Conservation (phyloP, 2,797 vertebrate species). For the Threskiornis aethiopicus region DNA sequence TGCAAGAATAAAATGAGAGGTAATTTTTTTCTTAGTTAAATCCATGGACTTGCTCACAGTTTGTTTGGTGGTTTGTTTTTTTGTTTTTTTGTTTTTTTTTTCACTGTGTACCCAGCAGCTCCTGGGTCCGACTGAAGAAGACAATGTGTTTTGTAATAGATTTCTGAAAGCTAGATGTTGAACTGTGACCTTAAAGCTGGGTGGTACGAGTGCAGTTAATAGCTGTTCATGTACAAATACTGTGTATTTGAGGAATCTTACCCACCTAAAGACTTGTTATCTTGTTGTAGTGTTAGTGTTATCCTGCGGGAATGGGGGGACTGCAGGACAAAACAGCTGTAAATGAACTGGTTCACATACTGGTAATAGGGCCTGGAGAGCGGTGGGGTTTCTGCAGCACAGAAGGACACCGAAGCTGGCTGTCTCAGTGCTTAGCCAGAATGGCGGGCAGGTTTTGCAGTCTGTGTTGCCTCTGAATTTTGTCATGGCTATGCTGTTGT, state of each 20-base stretch:
- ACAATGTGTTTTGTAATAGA: neutral
- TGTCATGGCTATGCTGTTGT: neutral
- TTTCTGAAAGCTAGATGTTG: neutral
- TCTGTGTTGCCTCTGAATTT: neutral
- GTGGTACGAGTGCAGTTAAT: neutral
- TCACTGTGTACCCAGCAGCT: neutral
- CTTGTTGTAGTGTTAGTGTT: neutral
- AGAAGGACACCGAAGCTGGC: neutral
- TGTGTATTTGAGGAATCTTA: neutral
- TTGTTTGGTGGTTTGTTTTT: too few species aligned
- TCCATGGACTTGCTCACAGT: neutral
- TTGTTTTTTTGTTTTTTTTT: neutral
- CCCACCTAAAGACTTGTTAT: neutral
- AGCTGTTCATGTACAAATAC: neutral
- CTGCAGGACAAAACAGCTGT: neutral
- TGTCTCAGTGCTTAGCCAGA: neutral
- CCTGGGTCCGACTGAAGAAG: neutral
- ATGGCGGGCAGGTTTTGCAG: neutral
- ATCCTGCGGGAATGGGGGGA: neutral
- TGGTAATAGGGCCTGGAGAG: neutral
- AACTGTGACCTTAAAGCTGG: neutral
- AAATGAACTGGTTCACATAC: neutral
- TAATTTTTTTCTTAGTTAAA: neutral
- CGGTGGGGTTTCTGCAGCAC: neutral
- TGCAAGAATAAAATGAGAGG: neutral